phyloP scores from a whole-genome alignment of 1,140 invertebrate genomes.

The Myzus persicae region DNA sequence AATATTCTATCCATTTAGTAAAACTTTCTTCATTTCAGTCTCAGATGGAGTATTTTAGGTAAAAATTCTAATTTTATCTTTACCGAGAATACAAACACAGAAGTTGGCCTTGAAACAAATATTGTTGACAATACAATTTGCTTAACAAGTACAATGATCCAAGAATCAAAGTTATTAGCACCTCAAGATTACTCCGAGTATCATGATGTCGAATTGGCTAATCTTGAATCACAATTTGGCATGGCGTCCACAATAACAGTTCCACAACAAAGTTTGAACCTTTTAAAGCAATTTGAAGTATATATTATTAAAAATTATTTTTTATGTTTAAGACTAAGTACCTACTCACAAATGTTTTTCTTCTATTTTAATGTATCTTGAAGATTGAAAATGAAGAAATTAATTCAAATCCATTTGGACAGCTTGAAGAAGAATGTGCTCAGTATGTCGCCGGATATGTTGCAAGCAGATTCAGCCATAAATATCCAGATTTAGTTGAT shows the following conservation, averaged over 20 bases:
- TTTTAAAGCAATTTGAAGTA: not conserved
- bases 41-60: not conserved
- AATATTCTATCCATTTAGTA: not conserved
- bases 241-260: not conserved
- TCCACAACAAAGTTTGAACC: not conserved
- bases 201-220: not conserved
- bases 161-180: not conserved
- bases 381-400: not conserved
- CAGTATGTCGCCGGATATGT: not conserved
- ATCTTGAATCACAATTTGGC: not conserved
- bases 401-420: not conserved
- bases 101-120: not conserved
- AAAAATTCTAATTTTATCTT: constrained; percentile 4
- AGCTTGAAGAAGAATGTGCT: not conserved
- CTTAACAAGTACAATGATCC: not conserved
- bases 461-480: not conserved
- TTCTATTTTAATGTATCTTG: not conserved
- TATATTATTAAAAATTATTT: too few species aligned
- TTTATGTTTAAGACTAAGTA: too few species aligned
- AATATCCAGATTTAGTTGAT: not conserved
- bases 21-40: not conserved
- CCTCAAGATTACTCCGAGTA: not conserved
- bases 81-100: not conserved
- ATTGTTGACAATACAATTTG: not conserved
- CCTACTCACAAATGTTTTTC: not conserved